Percentiles rank a stretch among this genome's conserved stretches.
These are phyloP conservation scores for Microcaecilia unicolor DNA, from an alignment of 2,797 vertebrate species.

Conservation along the genomic window DNA sequence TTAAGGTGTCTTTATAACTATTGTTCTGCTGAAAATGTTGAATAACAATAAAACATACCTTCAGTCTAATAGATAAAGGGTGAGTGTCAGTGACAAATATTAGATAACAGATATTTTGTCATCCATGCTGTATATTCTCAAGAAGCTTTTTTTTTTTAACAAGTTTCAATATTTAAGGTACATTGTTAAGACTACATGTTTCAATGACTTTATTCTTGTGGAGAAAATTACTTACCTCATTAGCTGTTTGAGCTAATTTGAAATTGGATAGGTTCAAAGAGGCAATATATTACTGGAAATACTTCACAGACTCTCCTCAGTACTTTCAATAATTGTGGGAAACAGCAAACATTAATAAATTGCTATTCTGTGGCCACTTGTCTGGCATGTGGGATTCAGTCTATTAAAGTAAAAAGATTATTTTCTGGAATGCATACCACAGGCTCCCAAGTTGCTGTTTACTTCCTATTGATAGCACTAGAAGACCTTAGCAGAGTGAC, in stretches of 20 bases:
- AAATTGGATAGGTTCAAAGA: neutral
- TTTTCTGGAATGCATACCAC: neutral
- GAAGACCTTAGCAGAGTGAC: neutral
- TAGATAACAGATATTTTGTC: neutral
- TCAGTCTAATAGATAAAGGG: neutral
- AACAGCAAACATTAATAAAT: slow-evolving; percentile 12
- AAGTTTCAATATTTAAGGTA: neutral
- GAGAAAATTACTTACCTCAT: neutral
- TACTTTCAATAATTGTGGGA: neutral
- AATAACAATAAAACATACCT: neutral
- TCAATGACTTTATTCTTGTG: neutral
- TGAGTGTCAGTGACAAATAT: neutral
- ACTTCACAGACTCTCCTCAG: neutral
- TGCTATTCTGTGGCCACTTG: neutral
- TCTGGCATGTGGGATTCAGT: slow-evolving; percentile 10
- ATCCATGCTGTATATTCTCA: neutral
- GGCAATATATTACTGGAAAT: neutral
- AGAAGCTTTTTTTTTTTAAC: neutral
- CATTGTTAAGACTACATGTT: neutral
- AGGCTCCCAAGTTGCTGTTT: neutral
- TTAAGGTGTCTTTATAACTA: too few species aligned
- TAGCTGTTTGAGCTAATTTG: fast-evolving
- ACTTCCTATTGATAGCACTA: neutral
- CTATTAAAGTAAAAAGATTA: slow-evolving; percentile 3
- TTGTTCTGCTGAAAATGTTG: too few species aligned